Base-by-base conservation (phyloP, 2,797 vertebrate species). In the Dendrocincla fuliginosa region DNA sequence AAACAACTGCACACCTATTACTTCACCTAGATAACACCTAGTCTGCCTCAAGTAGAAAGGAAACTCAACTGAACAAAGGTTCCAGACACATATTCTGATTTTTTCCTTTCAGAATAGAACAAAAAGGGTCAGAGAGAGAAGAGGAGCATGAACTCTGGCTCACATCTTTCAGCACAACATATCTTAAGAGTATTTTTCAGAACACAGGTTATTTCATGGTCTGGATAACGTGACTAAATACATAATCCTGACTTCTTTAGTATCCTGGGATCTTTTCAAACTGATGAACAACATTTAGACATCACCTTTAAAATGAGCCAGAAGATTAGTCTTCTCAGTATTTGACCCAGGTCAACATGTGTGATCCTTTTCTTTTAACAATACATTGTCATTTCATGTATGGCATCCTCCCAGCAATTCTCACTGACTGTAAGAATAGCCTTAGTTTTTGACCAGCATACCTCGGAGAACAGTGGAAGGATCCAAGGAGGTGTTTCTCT, bases 401-500 rank as follows among this genome's bases (percentile, higher is more conserved):
- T 16, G 12, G 22, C 16, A 75, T 44, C 53, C 10, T 39, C 18
- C 12, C 16, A 30, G 11, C 46, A 49, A 63, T 76, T 63, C 52
- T 60, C 37, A 63, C 7, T 78, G 57, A 25, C 9, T 73, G 12
- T 35, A 68, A 61, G 90, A 70, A 5, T 13, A 76, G 11, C 25
- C 18, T 60, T 24, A 19, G 46, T 33, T 90, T 37, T 61, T 23
- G 4, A 65, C 4, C 32, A 68, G 39, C 55, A 92, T 98, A 99
- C 99, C 98, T 61, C 96, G 85, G 53, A 92, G 84, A 33, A 97
- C 89, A 59, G 96, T 61, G 46, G 96, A 97, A n/a, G 97, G 94
- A 87, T 98, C 93, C 69, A 81, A 91, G 35, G 98, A 98, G 7
- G 96, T 96, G 87, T 99, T 99, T 93, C 98, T 98, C 94, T 98